These are phyloP conservation scores for Agrotis clavis DNA, from an alignment of 2,888 invertebrate species.

Conservation along the genomic window DNA sequence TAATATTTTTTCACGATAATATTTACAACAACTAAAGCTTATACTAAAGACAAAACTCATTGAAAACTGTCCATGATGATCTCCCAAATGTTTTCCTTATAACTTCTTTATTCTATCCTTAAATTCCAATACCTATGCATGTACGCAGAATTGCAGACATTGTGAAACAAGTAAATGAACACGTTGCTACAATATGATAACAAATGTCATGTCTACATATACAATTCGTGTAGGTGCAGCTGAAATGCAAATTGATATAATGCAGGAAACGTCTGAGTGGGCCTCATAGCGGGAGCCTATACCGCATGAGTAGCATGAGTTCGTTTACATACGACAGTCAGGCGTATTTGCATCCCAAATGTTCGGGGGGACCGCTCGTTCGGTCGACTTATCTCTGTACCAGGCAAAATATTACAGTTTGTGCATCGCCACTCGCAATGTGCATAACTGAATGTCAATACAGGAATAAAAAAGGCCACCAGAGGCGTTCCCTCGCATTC, in stretches of 20 bases:
- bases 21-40: background rate
- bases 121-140: constrained; percentile 2
- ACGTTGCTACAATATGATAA: constrained; percentile 55
- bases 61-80: background rate
- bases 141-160: background rate
- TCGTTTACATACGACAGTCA: constrained; percentile 91
- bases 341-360: constrained; percentile 91
- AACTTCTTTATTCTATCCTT: background rate
- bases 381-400: constrained; percentile 86
- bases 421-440: constrained; percentile 89
- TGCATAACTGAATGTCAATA: constrained; percentile 91
- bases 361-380: constrained; percentile 85
- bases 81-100: background rate
- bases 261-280: constrained; percentile 91
- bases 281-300: constrained; percentile 89
- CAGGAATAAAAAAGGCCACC: constrained; percentile 89
- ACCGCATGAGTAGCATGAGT: constrained; percentile 89
- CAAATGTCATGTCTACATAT: constrained; percentile 61
- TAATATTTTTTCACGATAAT: background rate
- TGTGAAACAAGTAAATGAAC: constrained; percentile 51
- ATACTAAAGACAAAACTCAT: background rate
- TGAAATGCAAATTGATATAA: constrained; percentile 91
- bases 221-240: constrained; percentile 71
- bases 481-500: constrained; percentile 89
- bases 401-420: constrained; percentile 90